A percentile compares a stretch with the other conserved stretches of the same genome.
Conservation (phyloP, 1,140 invertebrate genomes). For the Uloborus diversus region DNA sequence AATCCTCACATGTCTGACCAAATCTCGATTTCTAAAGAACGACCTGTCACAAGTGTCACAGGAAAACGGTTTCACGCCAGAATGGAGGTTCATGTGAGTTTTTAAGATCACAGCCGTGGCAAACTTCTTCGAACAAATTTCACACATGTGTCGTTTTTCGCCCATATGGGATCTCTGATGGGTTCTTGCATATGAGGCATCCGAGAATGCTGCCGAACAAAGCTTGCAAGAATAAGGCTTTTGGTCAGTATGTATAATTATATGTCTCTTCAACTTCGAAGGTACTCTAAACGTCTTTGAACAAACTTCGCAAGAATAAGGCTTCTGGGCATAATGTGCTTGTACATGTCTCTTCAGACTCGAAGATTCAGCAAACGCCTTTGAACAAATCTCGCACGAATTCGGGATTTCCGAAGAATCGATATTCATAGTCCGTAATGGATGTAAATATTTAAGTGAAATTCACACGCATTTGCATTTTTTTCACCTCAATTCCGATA, state of each 20-base stretch:
- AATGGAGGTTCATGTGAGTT: conserved; percentile 63
- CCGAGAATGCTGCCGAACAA: not conserved
- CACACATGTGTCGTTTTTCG: not conserved
- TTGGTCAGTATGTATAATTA: not conserved
- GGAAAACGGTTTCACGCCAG: conserved; percentile 67
- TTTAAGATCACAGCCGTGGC: conserved; percentile 13
- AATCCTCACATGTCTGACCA: not conserved
- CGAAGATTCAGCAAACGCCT: not conserved
- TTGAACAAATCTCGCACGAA: not conserved
- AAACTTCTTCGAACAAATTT: not conserved
- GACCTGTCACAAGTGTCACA: conserved; percentile 35
- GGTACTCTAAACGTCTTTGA: not conserved
- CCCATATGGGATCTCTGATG: not conserved
- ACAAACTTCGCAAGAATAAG: not conserved
- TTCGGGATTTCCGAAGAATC: not conserved
- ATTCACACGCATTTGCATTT: too few species aligned
- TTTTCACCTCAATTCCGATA: too few species aligned
- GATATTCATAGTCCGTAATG: not conserved
- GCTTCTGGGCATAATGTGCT: not conserved
- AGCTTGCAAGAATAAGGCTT: not conserved
- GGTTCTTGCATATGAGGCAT: too few species aligned
- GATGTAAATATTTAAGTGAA: too few species aligned
- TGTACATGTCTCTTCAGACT: not conserved
- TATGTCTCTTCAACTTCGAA: not conserved
- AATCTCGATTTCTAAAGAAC: not conserved